phyloP scores from a whole-genome alignment of 2,113 vertebrate species.

The Philantomba maxwellii region DNA sequence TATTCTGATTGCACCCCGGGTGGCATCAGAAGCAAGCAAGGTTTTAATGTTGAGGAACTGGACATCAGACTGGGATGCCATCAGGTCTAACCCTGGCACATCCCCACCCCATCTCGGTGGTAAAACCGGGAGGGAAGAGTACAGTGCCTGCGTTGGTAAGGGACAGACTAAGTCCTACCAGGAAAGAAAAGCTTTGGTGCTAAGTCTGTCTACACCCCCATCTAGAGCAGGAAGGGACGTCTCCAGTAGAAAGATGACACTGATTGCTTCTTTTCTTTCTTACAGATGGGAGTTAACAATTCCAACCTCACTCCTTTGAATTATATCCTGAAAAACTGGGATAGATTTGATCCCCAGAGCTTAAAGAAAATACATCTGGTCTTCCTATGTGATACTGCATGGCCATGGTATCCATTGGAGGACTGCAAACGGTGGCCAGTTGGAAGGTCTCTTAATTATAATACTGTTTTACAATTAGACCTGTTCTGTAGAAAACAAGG shows the following conservation, averaged over 20 bases:
- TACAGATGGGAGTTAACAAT: background rate
- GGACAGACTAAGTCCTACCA: background rate
- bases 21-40: background rate
- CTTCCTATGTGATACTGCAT: background rate
- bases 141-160: accelerated
- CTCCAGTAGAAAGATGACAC: accelerated
- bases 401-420: background rate
- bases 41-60: background rate
- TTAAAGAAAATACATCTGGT: background rate
- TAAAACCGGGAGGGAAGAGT: accelerated
- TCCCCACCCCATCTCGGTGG: accelerated
- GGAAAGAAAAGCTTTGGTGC: background rate
- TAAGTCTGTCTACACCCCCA: background rate
- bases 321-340: background rate
- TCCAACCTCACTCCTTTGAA: background rate
- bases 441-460: background rate
- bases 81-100: background rate
- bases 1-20: background rate
- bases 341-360: background rate
- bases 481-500: background rate
- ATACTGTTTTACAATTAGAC: background rate
- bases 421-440: accelerated
- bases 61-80: background rate
- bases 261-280: background rate
- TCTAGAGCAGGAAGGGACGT: background rate